Evolutionary conservation across 2,797 vertebrate species (phyloP).

Genomic region (Erpetoichthys calabaricus): DNA sequence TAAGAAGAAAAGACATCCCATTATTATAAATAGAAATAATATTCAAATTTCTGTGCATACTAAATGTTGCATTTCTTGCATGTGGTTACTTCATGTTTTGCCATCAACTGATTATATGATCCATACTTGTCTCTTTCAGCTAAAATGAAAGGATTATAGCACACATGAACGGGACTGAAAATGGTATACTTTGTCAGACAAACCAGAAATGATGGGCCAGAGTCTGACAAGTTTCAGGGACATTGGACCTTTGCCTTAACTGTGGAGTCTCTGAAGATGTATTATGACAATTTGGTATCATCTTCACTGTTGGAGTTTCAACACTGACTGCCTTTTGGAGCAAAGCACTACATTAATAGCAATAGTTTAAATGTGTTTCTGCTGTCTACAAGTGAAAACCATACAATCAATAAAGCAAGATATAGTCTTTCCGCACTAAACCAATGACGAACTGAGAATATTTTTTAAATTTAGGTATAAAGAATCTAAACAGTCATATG

Average conservation of each 20-base stretch:
- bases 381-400: slow-evolving; percentile 12
- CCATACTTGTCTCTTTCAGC: slow-evolving; percentile 21
- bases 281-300: slow-evolving; percentile 18
- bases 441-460: slow-evolving; percentile 4
- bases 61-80: slow-evolving; percentile 14
- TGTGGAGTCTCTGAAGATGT: slow-evolving; percentile 20
- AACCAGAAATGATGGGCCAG: slow-evolving; percentile 33
- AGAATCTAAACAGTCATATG: not conserved
- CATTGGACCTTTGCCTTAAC: slow-evolving; percentile 16
- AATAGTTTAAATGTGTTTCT: slow-evolving; percentile 2
- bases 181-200: not conserved
- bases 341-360: no score
- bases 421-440: slow-evolving; percentile 37
- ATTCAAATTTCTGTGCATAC: not conserved
- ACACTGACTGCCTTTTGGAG: no score
- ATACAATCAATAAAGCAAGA: slow-evolving; percentile 14
- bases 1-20: no score
- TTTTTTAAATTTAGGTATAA: slow-evolving; percentile 2
- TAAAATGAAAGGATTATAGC: slow-evolving; percentile 48
- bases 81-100: not conserved
- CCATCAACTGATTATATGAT: not conserved
- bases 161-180: slow-evolving; percentile 19
- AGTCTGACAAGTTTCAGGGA: slow-evolving; percentile 22
- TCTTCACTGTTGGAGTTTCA: no score
- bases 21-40: not conserved